phyloP scores from a whole-genome alignment of 2,113 vertebrate species.

The Patagioenas fasciata region DNA sequence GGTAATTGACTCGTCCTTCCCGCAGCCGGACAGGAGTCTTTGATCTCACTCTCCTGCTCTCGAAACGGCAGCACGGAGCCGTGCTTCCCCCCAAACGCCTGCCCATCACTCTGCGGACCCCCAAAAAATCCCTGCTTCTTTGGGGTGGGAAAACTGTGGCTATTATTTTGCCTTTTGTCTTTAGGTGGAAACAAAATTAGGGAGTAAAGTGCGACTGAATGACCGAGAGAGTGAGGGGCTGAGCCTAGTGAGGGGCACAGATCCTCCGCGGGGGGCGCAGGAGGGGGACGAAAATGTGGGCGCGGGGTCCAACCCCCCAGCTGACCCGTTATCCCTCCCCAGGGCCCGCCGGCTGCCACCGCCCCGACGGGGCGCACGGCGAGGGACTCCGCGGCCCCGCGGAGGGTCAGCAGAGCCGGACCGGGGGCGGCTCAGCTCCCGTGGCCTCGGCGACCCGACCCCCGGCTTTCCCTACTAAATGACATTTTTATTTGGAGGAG shows the following conservation, averaged over 20 bases:
- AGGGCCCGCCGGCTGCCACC: neutral
- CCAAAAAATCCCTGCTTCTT: neutral
- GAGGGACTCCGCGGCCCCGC: neutral
- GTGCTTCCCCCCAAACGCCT: neutral
- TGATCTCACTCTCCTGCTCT: neutral
- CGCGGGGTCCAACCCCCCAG: accelerated
- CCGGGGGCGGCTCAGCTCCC: neutral
- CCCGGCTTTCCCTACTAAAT: neutral
- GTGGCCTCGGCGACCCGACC: neutral
- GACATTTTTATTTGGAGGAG: neutral
- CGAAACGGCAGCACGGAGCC: neutral
- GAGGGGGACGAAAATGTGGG: neutral
- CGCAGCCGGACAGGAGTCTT: neutral
- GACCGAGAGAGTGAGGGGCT: neutral
- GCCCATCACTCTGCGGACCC: neutral
- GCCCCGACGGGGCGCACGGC: neutral
- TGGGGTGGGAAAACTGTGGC: neutral
- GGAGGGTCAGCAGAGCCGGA: neutral
- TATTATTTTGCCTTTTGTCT: neutral
- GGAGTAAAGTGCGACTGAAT: neutral
- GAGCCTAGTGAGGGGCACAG: neutral
- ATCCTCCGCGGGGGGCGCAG: neutral
- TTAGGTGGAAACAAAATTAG: neutral
- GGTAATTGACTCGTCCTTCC: conserved; percentile 5
- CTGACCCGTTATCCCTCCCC: neutral